Conservation (phyloP, 2,113 vertebrate species). For the Oreotrochilus melanogaster region DNA sequence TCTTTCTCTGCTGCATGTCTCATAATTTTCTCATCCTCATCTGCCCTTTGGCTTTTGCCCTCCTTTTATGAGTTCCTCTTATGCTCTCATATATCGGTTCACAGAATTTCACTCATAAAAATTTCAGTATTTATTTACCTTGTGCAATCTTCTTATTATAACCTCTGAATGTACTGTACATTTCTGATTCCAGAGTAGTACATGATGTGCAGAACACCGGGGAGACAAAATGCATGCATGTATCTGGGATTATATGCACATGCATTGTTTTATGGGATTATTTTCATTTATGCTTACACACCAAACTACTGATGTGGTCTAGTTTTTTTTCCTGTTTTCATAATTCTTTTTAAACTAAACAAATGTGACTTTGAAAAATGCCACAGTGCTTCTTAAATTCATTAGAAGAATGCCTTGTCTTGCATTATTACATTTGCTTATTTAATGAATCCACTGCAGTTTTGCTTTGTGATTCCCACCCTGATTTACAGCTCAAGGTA, state of each 20-base stretch:
- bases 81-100: not conserved
- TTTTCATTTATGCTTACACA: not conserved
- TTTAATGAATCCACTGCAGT: not conserved
- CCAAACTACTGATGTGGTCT: not conserved
- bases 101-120: conserved; percentile 54
- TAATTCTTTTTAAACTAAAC: conserved; percentile 7
- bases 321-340: not conserved
- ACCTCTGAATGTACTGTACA: conserved; percentile 12
- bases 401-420: not conserved
- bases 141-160: not conserved
- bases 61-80: conserved; percentile 45
- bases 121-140: conserved; percentile 54
- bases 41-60: conserved; percentile 34
- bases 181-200: conserved; percentile 46
- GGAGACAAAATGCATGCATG: not conserved
- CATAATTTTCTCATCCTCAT: not conserved
- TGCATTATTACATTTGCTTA: not conserved
- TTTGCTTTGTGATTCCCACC: not conserved
- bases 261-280: not conserved
- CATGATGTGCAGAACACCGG: not conserved
- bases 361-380: not conserved
- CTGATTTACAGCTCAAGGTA: not conserved
- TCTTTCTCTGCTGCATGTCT: conserved; percentile 4
- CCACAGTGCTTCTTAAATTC: not conserved
- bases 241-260: not conserved